A percentile compares a stretch with the other conserved stretches of the same genome.
phyloP scores from a whole-genome alignment of 2,888 invertebrate genomes.

The Yponomeuta plumbellus region DNA sequence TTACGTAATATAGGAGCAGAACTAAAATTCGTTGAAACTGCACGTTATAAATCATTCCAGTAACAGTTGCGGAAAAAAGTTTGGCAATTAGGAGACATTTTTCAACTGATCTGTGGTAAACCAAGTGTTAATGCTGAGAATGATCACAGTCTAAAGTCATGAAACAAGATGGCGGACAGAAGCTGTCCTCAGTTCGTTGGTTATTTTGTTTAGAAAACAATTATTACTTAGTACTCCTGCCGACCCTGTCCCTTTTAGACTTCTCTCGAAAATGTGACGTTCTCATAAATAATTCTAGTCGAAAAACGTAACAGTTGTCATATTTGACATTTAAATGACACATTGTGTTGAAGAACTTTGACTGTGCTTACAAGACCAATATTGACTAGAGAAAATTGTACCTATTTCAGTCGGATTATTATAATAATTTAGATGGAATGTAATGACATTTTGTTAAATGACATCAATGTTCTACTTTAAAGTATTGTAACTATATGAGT shows the following conservation, averaged over 20 bases:
- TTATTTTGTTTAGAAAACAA: background rate
- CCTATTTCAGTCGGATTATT: background rate
- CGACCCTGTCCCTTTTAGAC: background rate
- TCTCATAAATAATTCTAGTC: background rate
- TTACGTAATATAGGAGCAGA: no score
- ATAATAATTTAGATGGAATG: background rate
- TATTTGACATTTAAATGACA: background rate
- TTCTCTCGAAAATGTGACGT: background rate
- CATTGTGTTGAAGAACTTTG: no score
- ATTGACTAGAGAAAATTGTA: background rate
- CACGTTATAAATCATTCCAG: no score
- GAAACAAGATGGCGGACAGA: background rate
- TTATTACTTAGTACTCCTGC: background rate
- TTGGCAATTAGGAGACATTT: background rate
- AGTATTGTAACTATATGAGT: no score
- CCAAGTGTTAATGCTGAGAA: background rate
- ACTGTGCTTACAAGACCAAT: background rate
- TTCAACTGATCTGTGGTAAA: background rate
- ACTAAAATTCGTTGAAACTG: no score
- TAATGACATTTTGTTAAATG: background rate
- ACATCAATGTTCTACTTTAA: no score
- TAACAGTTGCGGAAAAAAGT: no score
- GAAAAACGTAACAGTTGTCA: background rate
- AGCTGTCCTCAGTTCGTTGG: background rate
- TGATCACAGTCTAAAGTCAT: background rate